Percentiles rank a stretch among this genome's conserved stretches.
Evolutionary conservation across 2,113 vertebrate species (phyloP).

Genomic region (Mixornis gularis): DNA sequence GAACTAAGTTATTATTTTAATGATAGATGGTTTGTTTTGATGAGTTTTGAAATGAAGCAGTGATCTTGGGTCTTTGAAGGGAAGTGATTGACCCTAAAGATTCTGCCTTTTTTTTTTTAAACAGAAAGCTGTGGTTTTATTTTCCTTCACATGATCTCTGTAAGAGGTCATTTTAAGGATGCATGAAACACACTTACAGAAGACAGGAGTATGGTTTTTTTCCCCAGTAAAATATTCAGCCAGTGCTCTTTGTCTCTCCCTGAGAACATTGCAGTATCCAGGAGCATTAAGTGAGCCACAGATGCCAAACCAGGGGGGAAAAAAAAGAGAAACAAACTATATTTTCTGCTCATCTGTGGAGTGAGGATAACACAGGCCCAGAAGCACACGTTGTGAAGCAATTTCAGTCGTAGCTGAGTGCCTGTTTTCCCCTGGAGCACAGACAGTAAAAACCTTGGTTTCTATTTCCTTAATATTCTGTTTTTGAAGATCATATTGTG

Average conservation of each 20-base stretch:
- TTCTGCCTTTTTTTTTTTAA: conserved; percentile 12
- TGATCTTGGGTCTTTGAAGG: background rate
- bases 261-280: conserved; percentile 54
- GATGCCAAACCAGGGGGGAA: conserved; percentile 32
- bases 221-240: conserved; percentile 12
- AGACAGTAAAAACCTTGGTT: conserved; percentile 64
- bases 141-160: conserved; percentile 5
- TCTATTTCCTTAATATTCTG: conserved; percentile 70
- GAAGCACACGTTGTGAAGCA: conserved; percentile 67
- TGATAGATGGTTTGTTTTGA: background rate
- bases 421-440: conserved; percentile 74
- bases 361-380: conserved; percentile 70
- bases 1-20: conserved; percentile 38
- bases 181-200: background rate
- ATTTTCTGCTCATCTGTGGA: conserved; percentile 74
- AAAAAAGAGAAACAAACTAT: conserved; percentile 69
- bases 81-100: conserved; percentile 22
- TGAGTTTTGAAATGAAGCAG: conserved; percentile 10
- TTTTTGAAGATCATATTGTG: conserved; percentile 54
- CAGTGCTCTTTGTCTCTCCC: conserved; percentile 36
- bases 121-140: conserved; percentile 38
- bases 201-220: conserved; percentile 18
- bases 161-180: conserved; percentile 57
- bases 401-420: conserved; percentile 74
- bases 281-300: conserved; percentile 60